Conservation (phyloP, 2,888 invertebrate genomes). For the Calameuta filiformis region DNA sequence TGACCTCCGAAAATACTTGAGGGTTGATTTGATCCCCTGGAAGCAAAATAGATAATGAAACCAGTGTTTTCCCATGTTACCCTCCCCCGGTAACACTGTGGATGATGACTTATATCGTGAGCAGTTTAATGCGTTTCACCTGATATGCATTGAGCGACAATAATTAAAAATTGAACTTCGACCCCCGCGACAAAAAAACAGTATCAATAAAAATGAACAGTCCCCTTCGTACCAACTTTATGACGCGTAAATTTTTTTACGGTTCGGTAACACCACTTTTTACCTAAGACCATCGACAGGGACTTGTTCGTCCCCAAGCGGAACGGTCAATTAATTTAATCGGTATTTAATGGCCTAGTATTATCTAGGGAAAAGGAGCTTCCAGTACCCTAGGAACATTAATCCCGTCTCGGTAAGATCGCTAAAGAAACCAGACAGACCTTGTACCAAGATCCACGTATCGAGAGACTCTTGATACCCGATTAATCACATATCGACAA, state of each 20-base stretch:
- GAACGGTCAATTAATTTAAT: background rate
- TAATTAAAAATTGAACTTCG: background rate
- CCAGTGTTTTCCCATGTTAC: background rate
- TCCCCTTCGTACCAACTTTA: background rate
- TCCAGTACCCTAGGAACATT: background rate
- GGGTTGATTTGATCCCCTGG: background rate
- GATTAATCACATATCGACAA: background rate
- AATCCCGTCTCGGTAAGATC: background rate
- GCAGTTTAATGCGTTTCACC: too few species aligned
- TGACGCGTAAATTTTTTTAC: background rate
- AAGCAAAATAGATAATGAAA: background rate
- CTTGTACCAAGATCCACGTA: background rate
- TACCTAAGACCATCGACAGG: background rate
- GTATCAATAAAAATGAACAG: background rate
- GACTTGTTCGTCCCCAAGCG: background rate
- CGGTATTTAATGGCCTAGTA: background rate
- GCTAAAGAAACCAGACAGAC: background rate
- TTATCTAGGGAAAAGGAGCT: background rate
- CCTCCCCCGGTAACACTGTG: too few species aligned
- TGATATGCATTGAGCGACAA: too few species aligned
- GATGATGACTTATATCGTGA: too few species aligned
- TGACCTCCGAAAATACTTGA: background rate
- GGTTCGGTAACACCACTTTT: background rate
- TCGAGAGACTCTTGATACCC: background rate
- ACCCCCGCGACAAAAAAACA: background rate